Base-by-base conservation (phyloP, 2,888 invertebrate species). In the Seira musarum region DNA sequence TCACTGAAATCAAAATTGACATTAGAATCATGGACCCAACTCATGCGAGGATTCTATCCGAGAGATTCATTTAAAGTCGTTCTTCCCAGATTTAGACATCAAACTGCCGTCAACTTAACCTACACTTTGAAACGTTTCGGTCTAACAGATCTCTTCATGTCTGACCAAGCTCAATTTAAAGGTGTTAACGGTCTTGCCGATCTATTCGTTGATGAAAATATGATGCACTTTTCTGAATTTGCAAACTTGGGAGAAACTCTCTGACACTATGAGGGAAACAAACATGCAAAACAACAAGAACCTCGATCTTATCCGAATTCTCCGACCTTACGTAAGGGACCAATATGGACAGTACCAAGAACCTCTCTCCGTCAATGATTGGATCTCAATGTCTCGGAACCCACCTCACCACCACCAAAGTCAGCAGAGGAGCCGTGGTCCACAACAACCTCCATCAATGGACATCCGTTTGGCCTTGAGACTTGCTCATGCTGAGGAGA, bases 121-220 rank as follows among this genome's bases (percentile, higher is more conserved):
- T 91, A 92, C 17, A 93, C 95, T 0, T 90, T 96, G 69, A 93
- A 93, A 87, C 91, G 92, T 83, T 94, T 96, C 94, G 96, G 96
- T 0, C 89, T 96, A 10, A 93, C 93, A 83, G 95, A 95, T 69
- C 89, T 96, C 15, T 96, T 96, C 88, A 92, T 93, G 86, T 91
- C 93, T 0, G 92, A 92, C 25, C 92, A 93, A 83, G 96, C 96
- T 1, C 95, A 96, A 88, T 91, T 96, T 71, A 93, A 94, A 53
- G 96, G 96, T 0, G 90, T 96, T 68, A 96, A 95, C 84, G 95
- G 96, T 0, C 93, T 94, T 0, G 93, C 93, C 84, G 95, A 95
- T 87, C 91, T 96, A 3, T 93, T 93, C 87, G 89, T 96, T n/a
- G 87, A 87, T 61, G 81, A 82, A 10, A 85, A 83, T 68, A 81